These are phyloP conservation scores for Paralinhomoeus sp. DNA, from an alignment of 2,888 invertebrate genomes.

Conservation along the genomic window DNA sequence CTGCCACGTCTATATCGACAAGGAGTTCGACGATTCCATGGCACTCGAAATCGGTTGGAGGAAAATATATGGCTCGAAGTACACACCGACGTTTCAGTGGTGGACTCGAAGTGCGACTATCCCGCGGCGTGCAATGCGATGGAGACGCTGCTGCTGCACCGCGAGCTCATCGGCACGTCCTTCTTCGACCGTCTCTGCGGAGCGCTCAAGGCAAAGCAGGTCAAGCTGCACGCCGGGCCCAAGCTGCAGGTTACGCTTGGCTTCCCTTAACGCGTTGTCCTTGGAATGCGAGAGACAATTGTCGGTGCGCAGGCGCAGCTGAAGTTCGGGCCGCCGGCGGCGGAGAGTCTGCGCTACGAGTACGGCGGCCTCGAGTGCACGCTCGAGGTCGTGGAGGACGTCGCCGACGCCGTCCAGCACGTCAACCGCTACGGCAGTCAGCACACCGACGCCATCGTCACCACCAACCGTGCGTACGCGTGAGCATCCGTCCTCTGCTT, in stretches of 20 bases:
- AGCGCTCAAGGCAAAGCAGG: conserved; percentile 66
- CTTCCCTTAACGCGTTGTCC: no score
- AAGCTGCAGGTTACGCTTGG: conserved; percentile 40
- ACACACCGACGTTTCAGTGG: conserved; percentile 34
- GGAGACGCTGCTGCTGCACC: conserved; percentile 82
- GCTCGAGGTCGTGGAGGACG: conserved; percentile 67
- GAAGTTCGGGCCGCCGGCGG: conserved; percentile 80
- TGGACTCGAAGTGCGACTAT: conserved; percentile 91
- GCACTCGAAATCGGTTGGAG: conserved; percentile 1
- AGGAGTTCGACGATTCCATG: conserved; percentile 46
- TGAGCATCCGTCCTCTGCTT: no score
- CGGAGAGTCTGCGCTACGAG: conserved; percentile 65
- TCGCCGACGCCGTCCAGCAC: conserved; percentile 71
- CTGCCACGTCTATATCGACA: conserved; percentile 90
- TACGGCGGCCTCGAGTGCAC: conserved; percentile 81
- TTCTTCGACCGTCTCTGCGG: conserved; percentile 71
- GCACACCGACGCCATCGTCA: conserved; percentile 87
- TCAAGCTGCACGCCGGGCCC: conserved; percentile 69
- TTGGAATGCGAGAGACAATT: no score
- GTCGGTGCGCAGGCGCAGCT: conserved; percentile 35
- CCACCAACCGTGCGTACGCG: conserved; percentile 52
- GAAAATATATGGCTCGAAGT: neutral
- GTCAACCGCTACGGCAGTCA: conserved; percentile 82
- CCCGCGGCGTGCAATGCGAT: conserved; percentile 97
- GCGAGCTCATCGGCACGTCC: conserved; percentile 35